Base-by-base conservation (phyloP, 2,888 invertebrate genomes). In the Herminia tarsipennalis region DNA sequence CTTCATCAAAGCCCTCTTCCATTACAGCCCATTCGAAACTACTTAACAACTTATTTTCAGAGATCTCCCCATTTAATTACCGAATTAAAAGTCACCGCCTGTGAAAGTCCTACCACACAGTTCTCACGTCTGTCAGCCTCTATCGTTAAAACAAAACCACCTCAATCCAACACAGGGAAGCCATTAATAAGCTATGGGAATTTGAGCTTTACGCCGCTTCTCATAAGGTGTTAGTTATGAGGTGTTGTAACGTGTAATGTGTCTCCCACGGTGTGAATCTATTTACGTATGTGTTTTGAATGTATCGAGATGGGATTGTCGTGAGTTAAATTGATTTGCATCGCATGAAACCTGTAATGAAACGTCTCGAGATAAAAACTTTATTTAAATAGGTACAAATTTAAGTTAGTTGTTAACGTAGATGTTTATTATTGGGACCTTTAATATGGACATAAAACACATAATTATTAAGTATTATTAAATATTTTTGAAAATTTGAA, bases 91-190 rank as follows among this genome's bases (percentile, higher is more conserved):
- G 57, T 45, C 56, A 58, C 63, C 64, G 64, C 77, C 83, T 88
- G 88, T 87, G 88, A 88, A 87, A 81, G 78, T 54, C 62, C 66
- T 72, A 65, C 73, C 73, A 68, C 60, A 49, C 51, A 58, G 86
- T 88, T 88, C 88, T 85, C 88, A 88, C 85, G 88, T 85, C 81
- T 78, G 84, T 88, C 88, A 84, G 74, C 84, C 67, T 56, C 70
- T 67, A 66, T 74, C 78, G 62, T 79, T 79, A 76, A 81, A 84
- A 83, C 78, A 83, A 83, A 81, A 83, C 76, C 66, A 72, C 75
- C 78, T 71, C 70, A 62, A 62, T 50, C 55, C 54, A 56, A 49
- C 60, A 60, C 59, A 69, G 63, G 61, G 58, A 66, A 61, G 48
- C 57, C 52, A 48, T 55, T 6, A 2, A 35, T 9, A 30, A 29